Evolutionary conservation across 2,888 invertebrate genomes (phyloP).

Genomic region (Mythimna loreyi): DNA sequence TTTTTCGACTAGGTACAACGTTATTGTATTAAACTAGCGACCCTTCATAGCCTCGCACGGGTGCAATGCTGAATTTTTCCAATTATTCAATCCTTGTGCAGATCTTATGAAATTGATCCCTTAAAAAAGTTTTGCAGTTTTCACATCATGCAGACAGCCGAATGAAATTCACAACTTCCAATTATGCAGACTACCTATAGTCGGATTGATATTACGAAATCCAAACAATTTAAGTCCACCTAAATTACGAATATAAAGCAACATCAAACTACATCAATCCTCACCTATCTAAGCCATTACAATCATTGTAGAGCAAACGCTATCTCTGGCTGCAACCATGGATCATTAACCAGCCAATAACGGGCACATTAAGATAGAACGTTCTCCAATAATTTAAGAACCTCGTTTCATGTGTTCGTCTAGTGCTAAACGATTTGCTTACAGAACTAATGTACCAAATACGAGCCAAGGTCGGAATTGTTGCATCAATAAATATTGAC

Average conservation of each 20-base stretch:
- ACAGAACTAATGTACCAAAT: constrained; percentile 46
- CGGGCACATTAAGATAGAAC: constrained; percentile 45
- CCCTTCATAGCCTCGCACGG: no score
- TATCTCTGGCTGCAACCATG: constrained; percentile 19
- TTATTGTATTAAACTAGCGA: constrained; percentile 29
- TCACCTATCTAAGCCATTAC: constrained; percentile 8
- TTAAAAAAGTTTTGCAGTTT: not conserved
- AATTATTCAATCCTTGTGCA: no score
- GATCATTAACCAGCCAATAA: constrained; percentile 41
- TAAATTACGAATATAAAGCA: not conserved
- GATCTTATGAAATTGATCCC: no score
- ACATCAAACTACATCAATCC: constrained; percentile 16
- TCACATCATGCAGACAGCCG: not conserved
- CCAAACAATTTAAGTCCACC: constrained; percentile 8
- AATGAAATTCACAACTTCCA: not conserved
- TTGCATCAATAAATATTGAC: constrained; percentile 58
- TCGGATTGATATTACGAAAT: constrained; percentile 5
- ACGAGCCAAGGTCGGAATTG: constrained; percentile 56
- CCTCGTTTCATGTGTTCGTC: constrained; percentile 29
- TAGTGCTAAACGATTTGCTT: constrained; percentile 43
- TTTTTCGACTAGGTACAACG: constrained; percentile 1
- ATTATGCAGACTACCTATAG: not conserved
- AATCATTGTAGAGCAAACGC: constrained; percentile 14
- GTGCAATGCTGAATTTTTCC: no score
- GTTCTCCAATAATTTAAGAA: constrained; percentile 51